These are phyloP conservation scores for Thalassarche chlororhynchos DNA, from an alignment of 2,113 vertebrate genomes.

Conservation along the genomic window DNA sequence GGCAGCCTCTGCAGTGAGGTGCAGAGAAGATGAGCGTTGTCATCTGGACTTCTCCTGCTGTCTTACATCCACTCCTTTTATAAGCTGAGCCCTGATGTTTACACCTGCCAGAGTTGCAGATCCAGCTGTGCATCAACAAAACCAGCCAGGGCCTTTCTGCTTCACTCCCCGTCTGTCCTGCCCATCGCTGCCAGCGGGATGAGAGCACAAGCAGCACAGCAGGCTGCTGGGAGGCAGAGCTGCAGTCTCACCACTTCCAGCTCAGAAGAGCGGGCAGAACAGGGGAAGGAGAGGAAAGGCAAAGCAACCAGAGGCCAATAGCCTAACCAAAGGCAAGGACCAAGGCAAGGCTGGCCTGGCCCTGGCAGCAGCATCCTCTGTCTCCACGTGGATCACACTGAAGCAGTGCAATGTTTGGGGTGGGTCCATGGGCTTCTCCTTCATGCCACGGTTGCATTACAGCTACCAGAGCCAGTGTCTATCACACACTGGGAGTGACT, in stretches of 20 bases:
- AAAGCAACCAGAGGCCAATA: background rate
- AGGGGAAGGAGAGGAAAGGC: background rate
- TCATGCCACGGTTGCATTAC: accelerated
- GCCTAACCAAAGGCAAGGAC: background rate
- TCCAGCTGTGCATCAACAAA: background rate
- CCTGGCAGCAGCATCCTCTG: background rate
- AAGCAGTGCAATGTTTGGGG: background rate
- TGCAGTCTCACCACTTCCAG: background rate
- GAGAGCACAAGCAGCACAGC: background rate
- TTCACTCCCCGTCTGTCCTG: background rate
- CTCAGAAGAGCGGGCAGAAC: background rate
- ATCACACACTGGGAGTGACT: background rate
- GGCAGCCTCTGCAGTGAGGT: background rate
- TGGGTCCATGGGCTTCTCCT: background rate
- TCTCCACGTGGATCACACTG: accelerated
- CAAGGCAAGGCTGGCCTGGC: background rate
- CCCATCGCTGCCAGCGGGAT: accelerated
- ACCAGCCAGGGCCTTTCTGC: background rate
- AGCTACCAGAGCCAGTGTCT: background rate
- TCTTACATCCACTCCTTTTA: background rate
- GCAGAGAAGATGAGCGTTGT: background rate
- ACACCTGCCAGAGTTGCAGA: background rate
- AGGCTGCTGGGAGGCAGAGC: background rate
- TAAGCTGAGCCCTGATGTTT: background rate
- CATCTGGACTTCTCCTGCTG: background rate